These are phyloP conservation scores for Betta splendens DNA, from an alignment of 2,797 vertebrate species.

Conservation along the genomic window DNA sequence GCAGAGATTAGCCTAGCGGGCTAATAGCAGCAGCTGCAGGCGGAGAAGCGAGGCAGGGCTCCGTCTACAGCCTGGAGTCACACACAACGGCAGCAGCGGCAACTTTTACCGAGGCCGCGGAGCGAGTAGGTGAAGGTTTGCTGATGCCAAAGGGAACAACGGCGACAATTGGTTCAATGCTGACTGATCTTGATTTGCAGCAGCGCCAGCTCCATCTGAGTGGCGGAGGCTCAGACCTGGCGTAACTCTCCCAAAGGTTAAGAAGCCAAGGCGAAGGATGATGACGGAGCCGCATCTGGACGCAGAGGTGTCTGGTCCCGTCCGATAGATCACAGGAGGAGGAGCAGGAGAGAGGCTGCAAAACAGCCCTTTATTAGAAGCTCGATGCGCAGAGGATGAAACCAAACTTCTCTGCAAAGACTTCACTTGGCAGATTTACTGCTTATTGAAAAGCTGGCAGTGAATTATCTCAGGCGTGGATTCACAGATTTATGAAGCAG, in stretches of 20 bases:
- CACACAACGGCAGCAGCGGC: too few species aligned
- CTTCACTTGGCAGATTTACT: too few species aligned
- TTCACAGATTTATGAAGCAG: too few species aligned
- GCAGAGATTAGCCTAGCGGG: slow-evolving; percentile 52
- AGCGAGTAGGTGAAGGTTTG: neutral
- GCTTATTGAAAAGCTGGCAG: too few species aligned
- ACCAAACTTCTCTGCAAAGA: too few species aligned
- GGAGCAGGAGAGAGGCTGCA: too few species aligned
- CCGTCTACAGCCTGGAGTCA: accelerated
- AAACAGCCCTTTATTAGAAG: too few species aligned
- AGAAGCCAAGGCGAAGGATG: slow-evolving; percentile 31
- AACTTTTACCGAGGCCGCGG: too few species aligned
- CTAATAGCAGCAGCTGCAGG: slow-evolving; percentile 51
- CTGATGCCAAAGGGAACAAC: neutral
- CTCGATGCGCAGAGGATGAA: too few species aligned
- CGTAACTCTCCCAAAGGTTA: slow-evolving; percentile 39
- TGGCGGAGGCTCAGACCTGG: slow-evolving; percentile 21
- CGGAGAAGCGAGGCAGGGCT: slow-evolving; percentile 13
- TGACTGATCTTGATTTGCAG: too few species aligned
- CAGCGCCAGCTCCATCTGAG: slow-evolving; percentile 40
- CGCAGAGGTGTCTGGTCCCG: neutral
- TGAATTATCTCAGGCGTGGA: too few species aligned
- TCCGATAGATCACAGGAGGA: neutral
- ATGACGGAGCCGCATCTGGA: slow-evolving; percentile 22
- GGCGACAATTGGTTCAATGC: too few species aligned